Conservation (phyloP, 2,113 vertebrate species). For the Heptranchias perlo region DNA sequence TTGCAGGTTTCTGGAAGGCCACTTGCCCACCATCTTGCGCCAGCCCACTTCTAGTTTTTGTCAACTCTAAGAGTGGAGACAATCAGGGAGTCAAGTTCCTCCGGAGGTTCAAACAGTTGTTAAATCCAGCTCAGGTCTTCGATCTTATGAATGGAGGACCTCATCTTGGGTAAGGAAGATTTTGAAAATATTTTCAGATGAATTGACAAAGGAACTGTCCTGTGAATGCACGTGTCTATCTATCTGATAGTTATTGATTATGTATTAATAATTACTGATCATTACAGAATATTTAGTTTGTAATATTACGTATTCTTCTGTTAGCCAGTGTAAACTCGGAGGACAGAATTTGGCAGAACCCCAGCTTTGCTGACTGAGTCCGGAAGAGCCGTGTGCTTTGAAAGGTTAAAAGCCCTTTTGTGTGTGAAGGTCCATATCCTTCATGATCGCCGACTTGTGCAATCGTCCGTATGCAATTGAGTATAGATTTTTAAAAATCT, state of each 20-base stretch:
- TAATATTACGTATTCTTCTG: neutral
- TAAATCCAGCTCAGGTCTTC: slow-evolving; percentile 97
- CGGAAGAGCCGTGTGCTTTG: neutral
- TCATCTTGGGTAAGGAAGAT: slow-evolving; percentile 79
- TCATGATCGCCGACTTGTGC: neutral
- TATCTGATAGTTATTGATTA: neutral
- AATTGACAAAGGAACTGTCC: neutral
- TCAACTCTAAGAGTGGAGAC: slow-evolving; percentile 98
- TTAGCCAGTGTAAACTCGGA: neutral
- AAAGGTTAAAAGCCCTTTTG: neutral
- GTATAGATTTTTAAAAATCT: neutral
- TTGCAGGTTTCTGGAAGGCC: slow-evolving; percentile 96
- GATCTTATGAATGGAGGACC: slow-evolving; percentile 97
- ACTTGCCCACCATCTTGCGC: slow-evolving; percentile 94
- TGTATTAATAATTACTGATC: no score
- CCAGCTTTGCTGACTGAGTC: neutral
- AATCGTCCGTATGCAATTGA: neutral
- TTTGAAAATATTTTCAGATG: slow-evolving; percentile 38
- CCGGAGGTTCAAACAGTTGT: slow-evolving; percentile 93
- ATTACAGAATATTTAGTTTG: neutral
- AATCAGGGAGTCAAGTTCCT: slow-evolving; percentile 99
- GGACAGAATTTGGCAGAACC: neutral
- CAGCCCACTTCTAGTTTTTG: slow-evolving; percentile 94
- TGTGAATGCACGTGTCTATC: neutral
- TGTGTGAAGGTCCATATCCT: no score